Evolutionary conservation across 1,140 invertebrate species (phyloP).

Genomic region (Saccostrea glomerata): DNA sequence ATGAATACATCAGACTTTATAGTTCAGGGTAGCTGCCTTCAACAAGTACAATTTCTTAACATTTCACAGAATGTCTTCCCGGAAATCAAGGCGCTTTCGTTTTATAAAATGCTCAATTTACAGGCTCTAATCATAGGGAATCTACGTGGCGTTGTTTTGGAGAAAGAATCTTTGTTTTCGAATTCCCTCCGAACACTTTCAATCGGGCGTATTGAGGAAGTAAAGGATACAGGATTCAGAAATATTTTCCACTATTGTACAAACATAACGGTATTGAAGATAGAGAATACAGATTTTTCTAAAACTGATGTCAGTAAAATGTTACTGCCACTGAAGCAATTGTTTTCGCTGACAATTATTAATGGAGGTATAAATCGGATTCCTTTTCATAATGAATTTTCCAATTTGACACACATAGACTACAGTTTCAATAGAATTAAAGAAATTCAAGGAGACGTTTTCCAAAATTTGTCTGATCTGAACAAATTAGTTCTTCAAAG

Average conservation of each 20-base stretch:
- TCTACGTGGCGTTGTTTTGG: neutral
- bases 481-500: neutral
- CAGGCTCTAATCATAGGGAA: neutral
- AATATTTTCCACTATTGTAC: neutral
- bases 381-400: neutral
- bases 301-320: neutral
- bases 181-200: neutral
- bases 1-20: neutral
- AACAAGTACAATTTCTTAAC: neutral
- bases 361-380: neutral
- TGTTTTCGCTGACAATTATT: neutral
- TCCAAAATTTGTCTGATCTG: neutral
- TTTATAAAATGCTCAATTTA: neutral
- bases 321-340: neutral
- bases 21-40: neutral
- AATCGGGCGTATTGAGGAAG: neutral
- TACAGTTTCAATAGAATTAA: constrained; percentile 31
- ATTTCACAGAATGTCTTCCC: neutral
- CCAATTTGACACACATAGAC: constrained; percentile 3
- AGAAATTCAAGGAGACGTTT: neutral
- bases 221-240: neutral
- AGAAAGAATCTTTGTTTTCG: neutral
- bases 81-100: neutral
- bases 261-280: neutral
- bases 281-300: neutral